Conservation (phyloP, 2,113 vertebrate genomes). For the Siphamia tubifer region DNA sequence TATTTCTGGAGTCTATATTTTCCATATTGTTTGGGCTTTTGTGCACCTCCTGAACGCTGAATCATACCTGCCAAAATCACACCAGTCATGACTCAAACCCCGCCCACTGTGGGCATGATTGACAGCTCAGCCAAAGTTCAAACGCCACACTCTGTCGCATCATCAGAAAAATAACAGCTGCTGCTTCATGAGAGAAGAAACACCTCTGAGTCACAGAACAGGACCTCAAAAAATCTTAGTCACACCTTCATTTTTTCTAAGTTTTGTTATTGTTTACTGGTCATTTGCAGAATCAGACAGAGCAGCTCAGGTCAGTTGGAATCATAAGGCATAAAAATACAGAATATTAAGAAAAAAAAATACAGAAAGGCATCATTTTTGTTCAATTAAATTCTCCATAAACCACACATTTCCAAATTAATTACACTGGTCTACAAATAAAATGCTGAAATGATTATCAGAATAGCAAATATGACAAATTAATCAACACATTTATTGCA, state of each 20-base stretch:
- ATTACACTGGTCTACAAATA: too few species aligned
- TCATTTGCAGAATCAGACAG: not conserved
- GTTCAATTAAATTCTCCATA: not conserved
- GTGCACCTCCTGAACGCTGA: constrained; percentile 45
- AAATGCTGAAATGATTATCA: too few species aligned
- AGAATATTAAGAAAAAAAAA: not conserved
- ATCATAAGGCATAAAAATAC: not conserved
- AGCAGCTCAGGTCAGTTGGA: not conserved
- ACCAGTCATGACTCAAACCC: constrained; percentile 61
- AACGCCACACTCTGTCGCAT: constrained; percentile 37
- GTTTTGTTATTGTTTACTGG: not conserved
- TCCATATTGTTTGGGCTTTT: not conserved
- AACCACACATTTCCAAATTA: not conserved
- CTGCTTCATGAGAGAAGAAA: constrained; percentile 23
- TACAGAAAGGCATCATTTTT: not conserved
- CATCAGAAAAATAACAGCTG: constrained; percentile 50
- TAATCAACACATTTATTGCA: too few species aligned
- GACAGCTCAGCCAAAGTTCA: constrained; percentile 64
- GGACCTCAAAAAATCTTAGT: constrained; percentile 57
- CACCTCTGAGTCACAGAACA: constrained; percentile 66
- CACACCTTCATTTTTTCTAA: constrained; percentile 18
- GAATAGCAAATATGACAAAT: too few species aligned
- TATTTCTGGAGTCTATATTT: not conserved
- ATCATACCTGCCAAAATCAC: constrained; percentile 69
- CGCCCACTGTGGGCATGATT: constrained; percentile 54